Base-by-base conservation (phyloP, 2,888 invertebrate genomes). In the Parnassius glacialis region DNA sequence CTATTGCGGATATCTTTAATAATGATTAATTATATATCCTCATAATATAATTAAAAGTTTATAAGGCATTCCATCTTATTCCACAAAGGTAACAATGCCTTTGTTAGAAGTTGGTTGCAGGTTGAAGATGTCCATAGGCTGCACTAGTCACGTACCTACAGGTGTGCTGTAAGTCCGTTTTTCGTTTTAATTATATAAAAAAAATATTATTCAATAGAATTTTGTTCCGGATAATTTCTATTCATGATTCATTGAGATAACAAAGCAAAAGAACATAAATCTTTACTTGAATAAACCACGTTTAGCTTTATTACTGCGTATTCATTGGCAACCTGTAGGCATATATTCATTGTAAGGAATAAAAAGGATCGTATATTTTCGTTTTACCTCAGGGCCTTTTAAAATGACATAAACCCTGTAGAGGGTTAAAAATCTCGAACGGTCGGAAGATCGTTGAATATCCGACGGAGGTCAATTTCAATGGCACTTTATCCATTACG, bases 361-460 rank as follows among this genome's bases (percentile, higher is more conserved):
- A 48, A 52, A 63, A 63, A 52, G 34, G 63, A 51, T 52, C 43
- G 47, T 48, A 62, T 56, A 45, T 56, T 52, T 34, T 53, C 57
- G 2, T 59, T 52, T 48, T 53, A 51, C 52, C 48, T 45, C 45
- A 25, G 48, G 52, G 42, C 52, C 52, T 59, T 63, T 59, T 52
- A 56, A 63, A 63, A 59, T 59, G 63, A 56, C 52, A 52, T 56
- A 43, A 51, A 42, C 34, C 51, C 57, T 53, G 45, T 48, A 57
- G 53, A 16, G 62, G 45, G 54, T 47, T 9, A 59, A 20, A 52
- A 48, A 48, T 13, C 48, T 56, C 56, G 57, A 41, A 52, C 48
- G 47, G 48, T 7, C 52, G 57, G 42, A 52, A 20, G 51, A 60
- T 57, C 47, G 52, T 25, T n/a, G 59, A 42, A 56, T 34, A 54